Evolutionary conservation across 2,797 vertebrate species (phyloP).

Genomic region (Triplophysa bombifrons): DNA sequence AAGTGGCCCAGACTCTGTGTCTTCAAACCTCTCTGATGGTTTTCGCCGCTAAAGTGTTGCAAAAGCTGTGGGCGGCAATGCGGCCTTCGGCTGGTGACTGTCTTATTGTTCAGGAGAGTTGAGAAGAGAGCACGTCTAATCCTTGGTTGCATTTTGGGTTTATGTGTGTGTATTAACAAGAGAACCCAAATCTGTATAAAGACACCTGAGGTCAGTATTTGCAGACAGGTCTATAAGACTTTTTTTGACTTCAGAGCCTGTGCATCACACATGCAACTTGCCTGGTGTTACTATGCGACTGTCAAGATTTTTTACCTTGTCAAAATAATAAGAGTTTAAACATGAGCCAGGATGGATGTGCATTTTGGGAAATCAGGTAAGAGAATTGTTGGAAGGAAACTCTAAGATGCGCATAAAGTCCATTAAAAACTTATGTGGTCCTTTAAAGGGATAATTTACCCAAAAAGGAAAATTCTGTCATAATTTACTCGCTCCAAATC

Average conservation of each 20-base stretch:
- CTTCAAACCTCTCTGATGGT: constrained; percentile 34
- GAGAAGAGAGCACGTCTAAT: constrained; percentile 1
- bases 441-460: no score
- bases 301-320: not conserved
- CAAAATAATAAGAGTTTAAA: not conserved
- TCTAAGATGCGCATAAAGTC: no score
- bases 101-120: constrained; percentile 16
- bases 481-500: no score
- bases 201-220: not conserved
- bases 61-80: constrained; percentile 31
- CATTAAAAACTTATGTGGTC: no score
- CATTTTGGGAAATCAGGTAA: no score
- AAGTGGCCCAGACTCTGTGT: constrained; percentile 31
- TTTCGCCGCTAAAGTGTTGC: constrained; percentile 41
- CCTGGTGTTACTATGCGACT: not conserved
- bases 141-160: constrained; percentile 1
- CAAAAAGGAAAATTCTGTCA: no score
- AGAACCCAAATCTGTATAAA: not conserved
- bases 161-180: not conserved
- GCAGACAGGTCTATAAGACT: not conserved
- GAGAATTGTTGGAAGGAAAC: no score
- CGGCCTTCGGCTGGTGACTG: constrained; percentile 20
- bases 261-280: not conserved
- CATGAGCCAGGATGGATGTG: not conserved
- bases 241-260: not conserved